A percentile compares a stretch with the other conserved stretches of the same genome.
Evolutionary conservation across 2,888 invertebrate genomes (phyloP).

Genomic region (Hypomecis punctinalis): DNA sequence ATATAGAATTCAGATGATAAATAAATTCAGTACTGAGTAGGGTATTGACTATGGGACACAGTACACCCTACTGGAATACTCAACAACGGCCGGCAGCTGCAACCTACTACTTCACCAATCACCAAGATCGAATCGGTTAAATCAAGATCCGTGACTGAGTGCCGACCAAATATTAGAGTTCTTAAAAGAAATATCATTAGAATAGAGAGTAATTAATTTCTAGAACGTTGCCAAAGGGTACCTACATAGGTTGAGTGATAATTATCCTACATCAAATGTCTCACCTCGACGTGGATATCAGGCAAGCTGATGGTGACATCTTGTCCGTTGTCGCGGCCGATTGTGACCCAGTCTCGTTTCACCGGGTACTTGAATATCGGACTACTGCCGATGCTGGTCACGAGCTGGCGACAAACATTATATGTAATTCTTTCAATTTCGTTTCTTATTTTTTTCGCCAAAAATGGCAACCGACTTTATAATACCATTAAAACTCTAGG

Average conservation of each 20-base stretch:
- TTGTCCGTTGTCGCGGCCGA: slow-evolving; percentile 84
- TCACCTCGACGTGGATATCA: slow-evolving; percentile 90
- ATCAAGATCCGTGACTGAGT: too few relatives aligned
- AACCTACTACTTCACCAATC: too few relatives aligned
- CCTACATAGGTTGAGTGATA: too few relatives aligned
- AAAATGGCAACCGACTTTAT: not conserved
- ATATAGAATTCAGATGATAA: too few relatives aligned
- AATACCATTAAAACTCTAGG: not conserved
- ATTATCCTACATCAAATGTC: slow-evolving; percentile 25
- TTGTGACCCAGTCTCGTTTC: slow-evolving; percentile 86
- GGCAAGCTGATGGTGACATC: slow-evolving; percentile 87
- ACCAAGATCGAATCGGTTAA: too few relatives aligned
- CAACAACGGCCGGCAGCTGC: too few relatives aligned
- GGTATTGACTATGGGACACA: not conserved
- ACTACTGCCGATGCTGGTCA: slow-evolving; percentile 77
- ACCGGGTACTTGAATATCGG: slow-evolving; percentile 78
- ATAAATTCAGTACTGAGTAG: too few relatives aligned
- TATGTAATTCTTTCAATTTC: not conserved
- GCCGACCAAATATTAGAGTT: too few relatives aligned
- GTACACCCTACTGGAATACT: not conserved
- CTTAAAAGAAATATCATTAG: too few relatives aligned
- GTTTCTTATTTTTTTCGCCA: too few relatives aligned
- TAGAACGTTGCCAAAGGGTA: too few relatives aligned
- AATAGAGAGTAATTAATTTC: not conserved
- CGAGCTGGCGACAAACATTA: slow-evolving; percentile 59